Conservation (phyloP, 2,113 vertebrate species). For the Seriola dumerili region DNA sequence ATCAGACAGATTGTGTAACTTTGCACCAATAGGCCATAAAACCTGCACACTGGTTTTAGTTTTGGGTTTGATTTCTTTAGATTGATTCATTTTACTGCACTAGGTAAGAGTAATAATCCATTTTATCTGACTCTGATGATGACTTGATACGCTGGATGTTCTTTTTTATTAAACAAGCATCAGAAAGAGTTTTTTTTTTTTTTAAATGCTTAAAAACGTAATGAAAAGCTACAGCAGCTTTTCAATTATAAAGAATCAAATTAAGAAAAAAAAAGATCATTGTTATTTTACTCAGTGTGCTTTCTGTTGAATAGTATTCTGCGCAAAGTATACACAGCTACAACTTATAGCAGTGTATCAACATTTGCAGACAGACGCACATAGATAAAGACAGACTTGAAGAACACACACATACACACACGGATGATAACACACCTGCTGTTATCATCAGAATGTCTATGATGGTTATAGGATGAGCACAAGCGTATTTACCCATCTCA, state of each 20-base stretch:
- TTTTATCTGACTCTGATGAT: background rate
- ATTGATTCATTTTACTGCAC: background rate
- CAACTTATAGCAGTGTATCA: slow-evolving; percentile 12
- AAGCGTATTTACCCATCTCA: slow-evolving; percentile 79
- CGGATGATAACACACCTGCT: slow-evolving; percentile 48
- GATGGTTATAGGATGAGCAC: slow-evolving; percentile 71
- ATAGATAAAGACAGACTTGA: slow-evolving; percentile 15
- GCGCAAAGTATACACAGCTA: background rate
- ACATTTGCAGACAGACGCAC: slow-evolving; percentile 2
- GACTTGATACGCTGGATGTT: background rate
- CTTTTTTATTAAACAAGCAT: background rate
- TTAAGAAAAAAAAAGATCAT: background rate
- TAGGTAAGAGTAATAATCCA: background rate
- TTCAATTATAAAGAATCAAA: background rate
- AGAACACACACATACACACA: slow-evolving; percentile 25
- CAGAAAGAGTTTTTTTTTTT: background rate
- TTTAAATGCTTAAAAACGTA: background rate
- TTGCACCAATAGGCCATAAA: background rate
- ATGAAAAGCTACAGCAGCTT: too few relatives aligned
- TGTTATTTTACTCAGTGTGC: background rate
- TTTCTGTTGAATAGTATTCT: background rate
- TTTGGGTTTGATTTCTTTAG: background rate
- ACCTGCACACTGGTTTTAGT: background rate
- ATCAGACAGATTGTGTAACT: background rate
- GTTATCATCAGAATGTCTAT: slow-evolving; percentile 69